These are phyloP conservation scores for Lampris incognitus DNA, from an alignment of 2,113 vertebrate genomes.

Conservation along the genomic window DNA sequence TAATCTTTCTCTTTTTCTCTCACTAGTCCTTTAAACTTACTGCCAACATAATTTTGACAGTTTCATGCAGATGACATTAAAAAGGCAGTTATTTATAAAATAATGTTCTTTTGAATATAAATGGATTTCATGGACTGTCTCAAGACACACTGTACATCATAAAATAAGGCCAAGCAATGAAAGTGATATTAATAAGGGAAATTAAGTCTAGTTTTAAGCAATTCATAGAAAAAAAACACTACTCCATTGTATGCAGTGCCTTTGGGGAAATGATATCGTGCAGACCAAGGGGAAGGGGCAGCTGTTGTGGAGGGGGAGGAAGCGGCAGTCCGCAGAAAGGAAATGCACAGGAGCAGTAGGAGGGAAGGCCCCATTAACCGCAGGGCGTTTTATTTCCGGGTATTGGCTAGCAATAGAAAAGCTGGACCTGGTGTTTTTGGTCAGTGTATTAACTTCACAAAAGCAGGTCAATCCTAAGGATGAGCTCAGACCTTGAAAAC, in stretches of 20 bases:
- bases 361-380: slow-evolving; percentile 55
- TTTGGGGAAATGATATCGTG: not conserved
- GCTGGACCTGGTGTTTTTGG: slow-evolving; percentile 18
- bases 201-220: too few relatives aligned
- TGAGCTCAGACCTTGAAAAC: slow-evolving; percentile 45
- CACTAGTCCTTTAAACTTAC: not conserved
- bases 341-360: slow-evolving; percentile 60
- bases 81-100: too few relatives aligned
- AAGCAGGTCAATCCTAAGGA: slow-evolving; percentile 28
- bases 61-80: too few relatives aligned
- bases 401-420: slow-evolving; percentile 32
- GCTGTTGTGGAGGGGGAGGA: slow-evolving; percentile 62
- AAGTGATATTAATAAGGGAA: not conserved
- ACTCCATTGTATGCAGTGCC: not conserved
- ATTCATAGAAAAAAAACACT: too few relatives aligned
- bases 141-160: not conserved
- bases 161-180: not conserved
- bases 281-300: slow-evolving; percentile 1
- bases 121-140: too few relatives aligned
- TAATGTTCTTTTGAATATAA: too few relatives aligned
- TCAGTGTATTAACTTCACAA: slow-evolving; percentile 11
- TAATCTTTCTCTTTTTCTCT: slow-evolving; percentile 1
- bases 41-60: not conserved
- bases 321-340: slow-evolving; percentile 62
- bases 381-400: slow-evolving; percentile 77